Evolutionary conservation across 1,140 invertebrate species (phyloP).

Genomic region (Odontomachus brunneus): DNA sequence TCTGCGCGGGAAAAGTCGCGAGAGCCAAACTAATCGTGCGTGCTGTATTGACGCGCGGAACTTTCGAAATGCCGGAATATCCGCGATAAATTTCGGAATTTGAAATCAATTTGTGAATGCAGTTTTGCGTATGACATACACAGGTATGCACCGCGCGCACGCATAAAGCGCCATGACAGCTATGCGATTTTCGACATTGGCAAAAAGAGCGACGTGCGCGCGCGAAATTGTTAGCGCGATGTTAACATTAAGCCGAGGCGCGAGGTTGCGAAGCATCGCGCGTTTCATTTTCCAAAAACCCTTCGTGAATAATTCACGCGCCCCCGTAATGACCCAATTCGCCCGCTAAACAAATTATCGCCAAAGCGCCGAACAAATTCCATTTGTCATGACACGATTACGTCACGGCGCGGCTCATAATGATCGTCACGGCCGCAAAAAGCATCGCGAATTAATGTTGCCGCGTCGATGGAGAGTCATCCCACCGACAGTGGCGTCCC

Average conservation of each 20-base stretch:
- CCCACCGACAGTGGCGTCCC: not conserved
- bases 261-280: not conserved
- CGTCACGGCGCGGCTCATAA: constrained; percentile 47
- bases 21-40: not conserved
- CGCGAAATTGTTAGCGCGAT: not conserved
- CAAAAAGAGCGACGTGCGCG: not conserved
- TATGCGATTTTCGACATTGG: not conserved
- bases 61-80: too few relatives aligned
- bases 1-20: not conserved
- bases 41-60: not conserved
- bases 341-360: constrained; percentile 60
- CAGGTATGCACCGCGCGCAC: too few relatives aligned
- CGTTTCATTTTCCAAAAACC: constrained; percentile 27
- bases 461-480: constrained; percentile 33
- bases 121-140: too few relatives aligned
- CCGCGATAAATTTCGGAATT: not conserved
- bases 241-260: not conserved
- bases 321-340: constrained; percentile 20
- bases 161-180: not conserved
- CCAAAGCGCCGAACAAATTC: constrained; percentile 41
- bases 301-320: constrained; percentile 30
- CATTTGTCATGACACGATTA: constrained; percentile 40
- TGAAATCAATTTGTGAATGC: too few relatives aligned
- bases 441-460: constrained; percentile 61
- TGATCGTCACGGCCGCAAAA: constrained; percentile 44